A percentile compares a stretch with the other conserved stretches of the same genome.
phyloP scores from a whole-genome alignment of 2,113 vertebrate species.

The Peromyscus polionotus region DNA sequence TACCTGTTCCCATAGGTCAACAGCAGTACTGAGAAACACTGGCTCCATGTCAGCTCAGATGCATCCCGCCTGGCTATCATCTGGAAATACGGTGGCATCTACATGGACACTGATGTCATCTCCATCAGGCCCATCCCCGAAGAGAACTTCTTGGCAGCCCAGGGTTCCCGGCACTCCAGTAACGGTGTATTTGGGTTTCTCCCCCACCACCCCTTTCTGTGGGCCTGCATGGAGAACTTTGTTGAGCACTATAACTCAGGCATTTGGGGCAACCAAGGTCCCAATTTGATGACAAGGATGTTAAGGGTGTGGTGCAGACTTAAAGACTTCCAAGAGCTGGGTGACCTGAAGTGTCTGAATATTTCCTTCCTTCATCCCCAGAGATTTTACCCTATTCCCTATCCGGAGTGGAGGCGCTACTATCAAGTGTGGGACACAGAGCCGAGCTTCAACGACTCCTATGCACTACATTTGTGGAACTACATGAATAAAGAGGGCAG shows the following conservation, averaged over 20 bases:
- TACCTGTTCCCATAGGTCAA: slow-evolving; percentile 79
- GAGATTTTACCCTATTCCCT: slow-evolving; percentile 89
- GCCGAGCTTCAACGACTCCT: slow-evolving; percentile 86
- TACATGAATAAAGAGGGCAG: slow-evolving; percentile 87
- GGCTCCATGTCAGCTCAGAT: slow-evolving; percentile 87
- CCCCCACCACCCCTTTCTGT: slow-evolving; percentile 85
- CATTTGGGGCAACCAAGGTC: slow-evolving; percentile 90
- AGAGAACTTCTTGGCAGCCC: slow-evolving; percentile 86
- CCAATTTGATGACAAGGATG: slow-evolving; percentile 87
- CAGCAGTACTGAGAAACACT: slow-evolving; percentile 82
- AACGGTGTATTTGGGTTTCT: slow-evolving; percentile 89
- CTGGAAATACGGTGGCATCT: slow-evolving; percentile 90
- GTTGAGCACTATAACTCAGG: slow-evolving; percentile 87
- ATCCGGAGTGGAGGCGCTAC: slow-evolving; percentile 83
- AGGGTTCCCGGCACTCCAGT: slow-evolving; percentile 84
- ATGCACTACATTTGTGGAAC: slow-evolving; percentile 89
- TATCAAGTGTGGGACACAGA: slow-evolving; percentile 86
- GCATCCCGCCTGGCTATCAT: slow-evolving; percentile 88
- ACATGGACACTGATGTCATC: slow-evolving; percentile 90
- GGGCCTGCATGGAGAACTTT: slow-evolving; percentile 90
- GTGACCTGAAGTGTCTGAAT: slow-evolving; percentile 86
- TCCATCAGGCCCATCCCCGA: slow-evolving; percentile 87
- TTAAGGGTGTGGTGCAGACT: slow-evolving; percentile 86
- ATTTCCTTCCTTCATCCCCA: slow-evolving; percentile 88
- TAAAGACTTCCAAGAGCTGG: slow-evolving; percentile 76